Evolutionary conservation across 37 sponge, comb jelly and placozoan genomes (phyloP).

Genomic region (Trichoplax adhaerens): DNA sequence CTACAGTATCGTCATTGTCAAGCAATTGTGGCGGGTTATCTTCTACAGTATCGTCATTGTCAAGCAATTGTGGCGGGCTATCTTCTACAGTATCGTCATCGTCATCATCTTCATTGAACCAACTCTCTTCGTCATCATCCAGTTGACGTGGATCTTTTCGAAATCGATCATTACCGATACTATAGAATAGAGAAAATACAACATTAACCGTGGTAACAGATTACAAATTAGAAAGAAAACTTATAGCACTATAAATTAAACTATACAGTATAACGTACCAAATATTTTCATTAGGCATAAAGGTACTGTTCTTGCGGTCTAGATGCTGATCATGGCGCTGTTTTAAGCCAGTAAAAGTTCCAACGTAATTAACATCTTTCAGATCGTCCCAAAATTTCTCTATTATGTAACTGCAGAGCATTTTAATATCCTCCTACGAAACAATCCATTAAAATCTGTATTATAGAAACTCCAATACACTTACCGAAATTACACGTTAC

Average conservation of each 20-base stretch:
- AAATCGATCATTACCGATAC: constrained; percentile 11
- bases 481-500: neutral
- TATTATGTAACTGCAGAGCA: constrained; percentile 43
- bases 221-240: no score
- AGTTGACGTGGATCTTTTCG: constrained; percentile 60
- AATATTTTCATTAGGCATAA: no score
- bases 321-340: constrained; percentile 44
- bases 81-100: constrained; percentile 4
- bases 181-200: no score
- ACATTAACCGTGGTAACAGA: no score
- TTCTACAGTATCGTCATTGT: no score
- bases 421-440: constrained; percentile 43
- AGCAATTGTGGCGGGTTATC: no score
- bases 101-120: constrained; percentile 80
- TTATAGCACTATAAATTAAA: no score
- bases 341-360: constrained; percentile 53
- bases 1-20: no score
- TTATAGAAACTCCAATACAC: neutral
- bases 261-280: no score
- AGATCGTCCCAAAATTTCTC: constrained; percentile 44
- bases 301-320: constrained; percentile 9
- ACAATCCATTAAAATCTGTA: constrained; percentile 4
- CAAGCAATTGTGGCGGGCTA: no score
- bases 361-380: constrained; percentile 52
- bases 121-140: constrained; percentile 81